Evolutionary conservation across 2,113 vertebrate species (phyloP).

Genomic region (Aptenodytes forsteri): DNA sequence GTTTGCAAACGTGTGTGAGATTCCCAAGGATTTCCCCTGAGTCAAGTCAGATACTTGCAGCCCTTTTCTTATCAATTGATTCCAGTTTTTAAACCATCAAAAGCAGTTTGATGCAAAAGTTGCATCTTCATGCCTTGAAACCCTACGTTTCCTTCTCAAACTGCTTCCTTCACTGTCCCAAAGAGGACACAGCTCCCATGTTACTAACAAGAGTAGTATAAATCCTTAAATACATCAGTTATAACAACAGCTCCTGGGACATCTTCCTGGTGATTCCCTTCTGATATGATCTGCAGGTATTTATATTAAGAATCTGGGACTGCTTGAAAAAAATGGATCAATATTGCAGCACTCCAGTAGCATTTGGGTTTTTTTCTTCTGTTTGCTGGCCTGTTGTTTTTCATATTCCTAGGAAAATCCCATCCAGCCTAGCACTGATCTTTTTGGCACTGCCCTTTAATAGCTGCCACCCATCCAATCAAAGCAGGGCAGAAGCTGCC

Average conservation of each 20-base stretch:
- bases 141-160: not conserved
- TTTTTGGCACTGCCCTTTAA: not conserved
- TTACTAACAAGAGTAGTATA: not conserved
- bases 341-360: not conserved
- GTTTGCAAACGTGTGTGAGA: not conserved
- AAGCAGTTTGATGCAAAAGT: not conserved
- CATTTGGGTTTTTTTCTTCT: not conserved
- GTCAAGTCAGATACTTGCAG: not conserved
- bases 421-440: not conserved
- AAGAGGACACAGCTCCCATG: not conserved
- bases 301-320: not conserved
- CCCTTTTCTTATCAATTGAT: not conserved
- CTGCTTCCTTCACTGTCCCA: not conserved
- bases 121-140: not conserved
- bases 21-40: not conserved
- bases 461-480: conserved; percentile 7
- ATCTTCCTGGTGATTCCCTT: not conserved
- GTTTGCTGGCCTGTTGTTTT: not conserved
- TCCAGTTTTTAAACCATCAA: not conserved
- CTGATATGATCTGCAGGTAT: not conserved
- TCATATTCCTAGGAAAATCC: not conserved
- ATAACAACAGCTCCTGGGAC: not conserved
- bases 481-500: conserved; percentile 1
- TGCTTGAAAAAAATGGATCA: not conserved
- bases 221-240: not conserved